Evolutionary conservation across 2,113 vertebrate genomes (phyloP).

Genomic region (Sterna hirundo): DNA sequence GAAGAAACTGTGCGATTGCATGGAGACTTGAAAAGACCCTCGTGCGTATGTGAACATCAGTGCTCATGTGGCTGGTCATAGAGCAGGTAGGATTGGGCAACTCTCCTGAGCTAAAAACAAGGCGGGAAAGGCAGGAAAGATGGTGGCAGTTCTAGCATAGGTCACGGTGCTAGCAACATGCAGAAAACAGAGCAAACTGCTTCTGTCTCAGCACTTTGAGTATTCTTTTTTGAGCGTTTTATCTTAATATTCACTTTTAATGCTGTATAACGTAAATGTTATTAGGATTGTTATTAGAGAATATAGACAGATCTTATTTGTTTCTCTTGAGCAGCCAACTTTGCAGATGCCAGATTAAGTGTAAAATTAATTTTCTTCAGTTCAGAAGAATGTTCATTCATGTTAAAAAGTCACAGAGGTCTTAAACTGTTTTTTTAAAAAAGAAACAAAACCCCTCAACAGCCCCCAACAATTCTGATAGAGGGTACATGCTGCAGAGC

Average conservation of each 20-base stretch:
- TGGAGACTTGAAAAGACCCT: not conserved
- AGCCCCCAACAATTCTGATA: not conserved
- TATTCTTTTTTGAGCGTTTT: not conserved
- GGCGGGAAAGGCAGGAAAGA: not conserved
- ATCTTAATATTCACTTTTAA: not conserved
- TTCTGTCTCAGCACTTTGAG: not conserved
- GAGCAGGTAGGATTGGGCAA: not conserved
- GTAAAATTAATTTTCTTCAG: not conserved
- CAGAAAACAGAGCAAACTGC: not conserved
- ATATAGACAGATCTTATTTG: not conserved
- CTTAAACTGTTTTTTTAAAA: not conserved
- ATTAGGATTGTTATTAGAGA: not conserved
- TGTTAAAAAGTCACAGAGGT: not conserved
- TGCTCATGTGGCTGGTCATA: not conserved
- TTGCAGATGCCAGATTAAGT: not conserved
- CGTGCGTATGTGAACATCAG: fast-evolving
- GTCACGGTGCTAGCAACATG: not conserved
- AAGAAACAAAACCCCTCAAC: not conserved
- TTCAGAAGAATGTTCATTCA: not conserved
- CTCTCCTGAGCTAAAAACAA: not conserved
- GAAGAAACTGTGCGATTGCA: not conserved
- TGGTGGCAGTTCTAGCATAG: not conserved
- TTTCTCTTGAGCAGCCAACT: not conserved
- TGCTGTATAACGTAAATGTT: fast-evolving
- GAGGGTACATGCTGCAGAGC: not conserved